Conservation (phyloP, 1,140 invertebrate species). For the Meteorus sp. region DNA sequence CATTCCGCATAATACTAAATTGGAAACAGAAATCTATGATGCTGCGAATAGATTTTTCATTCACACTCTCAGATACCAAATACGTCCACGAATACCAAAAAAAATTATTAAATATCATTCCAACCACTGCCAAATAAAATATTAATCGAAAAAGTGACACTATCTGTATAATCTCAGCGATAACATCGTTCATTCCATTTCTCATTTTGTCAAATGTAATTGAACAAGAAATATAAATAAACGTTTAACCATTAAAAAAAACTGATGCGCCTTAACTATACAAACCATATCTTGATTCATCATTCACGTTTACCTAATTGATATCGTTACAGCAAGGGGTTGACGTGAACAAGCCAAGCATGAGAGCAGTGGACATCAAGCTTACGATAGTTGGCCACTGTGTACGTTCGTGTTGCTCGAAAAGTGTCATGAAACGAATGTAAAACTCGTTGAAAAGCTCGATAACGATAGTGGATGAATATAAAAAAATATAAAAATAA, state of each 20-base stretch:
- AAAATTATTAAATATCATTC: no score
- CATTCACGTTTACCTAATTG: constrained; percentile 15
- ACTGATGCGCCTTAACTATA: not conserved
- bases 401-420: constrained; percentile 42
- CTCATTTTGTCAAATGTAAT: not conserved
- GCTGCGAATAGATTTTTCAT: no score
- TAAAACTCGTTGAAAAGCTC: constrained; percentile 53
- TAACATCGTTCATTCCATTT: no score
- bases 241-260: not conserved
- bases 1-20: no score
- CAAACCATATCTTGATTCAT: constrained; percentile 10
- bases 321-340: constrained; percentile 15
- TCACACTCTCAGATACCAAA: no score
- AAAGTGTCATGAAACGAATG: constrained; percentile 52
- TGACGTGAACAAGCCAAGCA: constrained; percentile 12
- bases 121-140: no score
- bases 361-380: constrained; percentile 11
- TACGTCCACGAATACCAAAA: no score
- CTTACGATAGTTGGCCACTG: constrained; percentile 8
- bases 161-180: no score
- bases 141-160: no score
- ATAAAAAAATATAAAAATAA: not conserved
- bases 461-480: constrained; percentile 42
- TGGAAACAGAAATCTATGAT: no score
- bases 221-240: not conserved